Evolutionary conservation across 2,888 invertebrate genomes (phyloP), one percentile per base, ranked within the genome.

Genomic region (Elmis aenea): DNA sequence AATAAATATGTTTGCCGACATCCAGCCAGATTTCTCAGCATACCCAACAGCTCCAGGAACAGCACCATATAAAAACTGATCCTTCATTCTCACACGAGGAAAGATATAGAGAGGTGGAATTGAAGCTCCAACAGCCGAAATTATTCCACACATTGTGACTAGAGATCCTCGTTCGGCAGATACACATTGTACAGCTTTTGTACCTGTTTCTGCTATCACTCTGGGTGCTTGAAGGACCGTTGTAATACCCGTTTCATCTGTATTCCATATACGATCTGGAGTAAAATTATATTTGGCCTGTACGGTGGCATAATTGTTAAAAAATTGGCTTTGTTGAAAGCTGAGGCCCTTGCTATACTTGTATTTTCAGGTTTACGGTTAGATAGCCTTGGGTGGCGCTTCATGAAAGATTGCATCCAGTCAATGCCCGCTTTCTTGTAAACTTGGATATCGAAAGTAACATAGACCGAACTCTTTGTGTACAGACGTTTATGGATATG

Each of bases 31-130:
- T 15, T 13, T 22, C 10, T 30, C 25, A 9, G 44, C 48, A 10
- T 36, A 25, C 6, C 50, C 54, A 20, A 46, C 11, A 29, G 39
- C 29, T 15, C 51, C 52, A 12, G 27, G 24, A 10, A 48, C 48
- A 27, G 45, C 45, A 18, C 47, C 48, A 36, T 46, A 36, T 26
- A 53, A 27, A 36, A 43, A 48, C 20, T 42, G 36, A 34, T 50
- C 45, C 21, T 45, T 42, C 34, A 45, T 42, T 22, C 39, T 40
- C 5, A 53, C 38, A 16, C 50, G 23, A 10, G 54, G 57, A 39
- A 57, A 59, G 15, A 59, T 42, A 42, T 49, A 57, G 21, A 45
- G 9, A 13, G 53, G 52, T 23, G 55, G 53, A 33, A 56, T 30
- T 20, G 52, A 15, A 37, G 41, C 47, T 21, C 57, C 56, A 24